Percentiles rank a stretch among this genome's conserved stretches.
Conservation (phyloP, 2,888 invertebrate species). For the Odontothrips loti region DNA sequence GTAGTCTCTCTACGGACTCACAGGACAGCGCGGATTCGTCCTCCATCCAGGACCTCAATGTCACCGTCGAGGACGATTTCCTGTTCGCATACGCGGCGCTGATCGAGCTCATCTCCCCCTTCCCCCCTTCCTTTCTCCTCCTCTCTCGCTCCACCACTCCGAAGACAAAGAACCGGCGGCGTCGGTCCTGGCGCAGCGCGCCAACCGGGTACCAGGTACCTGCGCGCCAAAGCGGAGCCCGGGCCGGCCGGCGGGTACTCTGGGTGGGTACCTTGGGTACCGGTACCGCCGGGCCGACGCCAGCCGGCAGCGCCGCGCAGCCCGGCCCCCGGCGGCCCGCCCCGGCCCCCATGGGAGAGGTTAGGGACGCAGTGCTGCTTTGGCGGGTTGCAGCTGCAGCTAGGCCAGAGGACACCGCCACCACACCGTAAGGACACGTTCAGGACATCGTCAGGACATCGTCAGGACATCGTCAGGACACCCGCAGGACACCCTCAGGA, state of each 20-base stretch:
- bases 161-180: conserved; percentile 8
- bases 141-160: background rate
- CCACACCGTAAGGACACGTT: too few relatives aligned
- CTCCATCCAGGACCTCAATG: too few relatives aligned
- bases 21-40: too few relatives aligned
- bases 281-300: background rate
- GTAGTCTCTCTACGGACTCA: too few relatives aligned
- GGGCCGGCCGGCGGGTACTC: background rate
- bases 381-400: background rate
- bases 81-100: too few relatives aligned
- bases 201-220: conserved; percentile 6
- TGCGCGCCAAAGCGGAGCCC: background rate
- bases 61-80: too few relatives aligned
- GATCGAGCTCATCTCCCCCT: too few relatives aligned
- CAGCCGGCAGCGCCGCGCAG: background rate
- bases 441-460: too few relatives aligned
- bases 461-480: too few relatives aligned
- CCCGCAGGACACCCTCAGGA: too few relatives aligned
- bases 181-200: background rate
- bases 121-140: background rate
- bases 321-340: conserved; percentile 1
- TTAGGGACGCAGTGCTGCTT: background rate
- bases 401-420: too few relatives aligned
- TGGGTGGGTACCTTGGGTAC: background rate
- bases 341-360: background rate